Evolutionary conservation across 2,888 invertebrate genomes (phyloP), one percentile per base, ranked within the genome.

Genomic region (Chorisops tibialis): DNA sequence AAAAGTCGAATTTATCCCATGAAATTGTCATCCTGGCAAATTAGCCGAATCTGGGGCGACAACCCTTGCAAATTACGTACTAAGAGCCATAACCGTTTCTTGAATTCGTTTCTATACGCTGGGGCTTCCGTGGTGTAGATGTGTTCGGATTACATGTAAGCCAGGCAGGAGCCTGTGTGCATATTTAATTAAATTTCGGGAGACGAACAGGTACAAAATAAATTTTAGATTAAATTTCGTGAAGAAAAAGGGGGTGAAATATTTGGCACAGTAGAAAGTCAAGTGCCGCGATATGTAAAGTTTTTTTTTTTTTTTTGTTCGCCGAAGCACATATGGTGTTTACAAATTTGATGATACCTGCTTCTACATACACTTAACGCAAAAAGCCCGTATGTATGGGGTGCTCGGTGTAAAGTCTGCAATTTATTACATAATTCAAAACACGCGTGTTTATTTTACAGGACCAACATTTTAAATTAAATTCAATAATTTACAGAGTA

Each of bases 1-100:
- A 64, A 56, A 61, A 59, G 61, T 61, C 48, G 47, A 62, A 64
- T 64, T 64, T 52, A 45, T 59, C 30, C 49, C 47, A 61, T 48
- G 41, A 61, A 59, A 63, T 52, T 63, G 52, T 47, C 47, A 56
- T 30, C 41, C 41, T 59, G 50, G 61, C 59, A 64, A 64, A 62
- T 64, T 64, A 62, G 61, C 61, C 59, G 47, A 54, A 59, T 30
- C 52, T 7, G 4, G 12, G 41, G 52, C 22, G 52, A 19, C 19
- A 54, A 41, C 39, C 52, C 52, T 39, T 54, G 22, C 14, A 54
- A 38, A 51, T 51, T 51, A 37, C 37, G 16, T 30, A 30, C 21
- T 22, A 14, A 54, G 39, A 54, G 39, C 22, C 21, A 21, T 21
- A 19, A 14, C 22, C 18, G n/a, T 37, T 16, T 19, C 5, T 37